Base-by-base conservation (phyloP, 2,113 vertebrate genomes). In the Heloderma charlesbogerti region DNA sequence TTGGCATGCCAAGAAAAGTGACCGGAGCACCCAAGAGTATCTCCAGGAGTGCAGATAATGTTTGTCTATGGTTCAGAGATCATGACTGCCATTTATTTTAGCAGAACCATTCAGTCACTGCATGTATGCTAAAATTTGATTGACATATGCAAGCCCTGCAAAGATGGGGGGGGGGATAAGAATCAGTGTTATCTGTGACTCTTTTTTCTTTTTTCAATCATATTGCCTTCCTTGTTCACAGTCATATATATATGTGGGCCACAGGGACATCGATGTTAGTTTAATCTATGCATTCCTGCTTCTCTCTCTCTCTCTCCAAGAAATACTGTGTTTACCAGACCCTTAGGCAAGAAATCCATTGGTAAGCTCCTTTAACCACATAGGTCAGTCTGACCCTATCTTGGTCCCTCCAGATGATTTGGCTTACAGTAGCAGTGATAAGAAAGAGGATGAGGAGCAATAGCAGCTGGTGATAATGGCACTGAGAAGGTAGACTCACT, bases 81-180 rank as follows among this genome's bases (percentile, higher is more conserved):
- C 90, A 74, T 3, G 80, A 78, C 87, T 90, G 13, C 75, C 72
- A 87, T 77, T 72, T 45, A 40, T 1, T n/a, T 74, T n/a, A 6
- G 0, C 25, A 51, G 2, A 12, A 43, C 81, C 1, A 1, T 91
- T 78, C 15, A 37, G 43, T 87, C 0, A 0, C 5, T 57, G 18
- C 67, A 77, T 9, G 31, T 43, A 12, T 43, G 9, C 22, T 0
- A 4, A 90, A 67, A 67, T 0, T 2, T 20, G 69, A 88, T 0
- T 72, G 15, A 57, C 60, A 31, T 15, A 6, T 63, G 31, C 79
- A 81, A 81, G 51, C 54, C 25, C 63, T 63, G 82, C 60, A 84
- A 84, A 84, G 0, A 0, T 22, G 37, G 16, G 22, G 10, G 37
- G 16, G 22, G 10, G 0, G 0, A 29, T 6, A 40, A 40, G 8